Conservation (phyloP, 37 sponge, comb jelly and placozoan genomes). For the Hexactinellida sp. region DNA sequence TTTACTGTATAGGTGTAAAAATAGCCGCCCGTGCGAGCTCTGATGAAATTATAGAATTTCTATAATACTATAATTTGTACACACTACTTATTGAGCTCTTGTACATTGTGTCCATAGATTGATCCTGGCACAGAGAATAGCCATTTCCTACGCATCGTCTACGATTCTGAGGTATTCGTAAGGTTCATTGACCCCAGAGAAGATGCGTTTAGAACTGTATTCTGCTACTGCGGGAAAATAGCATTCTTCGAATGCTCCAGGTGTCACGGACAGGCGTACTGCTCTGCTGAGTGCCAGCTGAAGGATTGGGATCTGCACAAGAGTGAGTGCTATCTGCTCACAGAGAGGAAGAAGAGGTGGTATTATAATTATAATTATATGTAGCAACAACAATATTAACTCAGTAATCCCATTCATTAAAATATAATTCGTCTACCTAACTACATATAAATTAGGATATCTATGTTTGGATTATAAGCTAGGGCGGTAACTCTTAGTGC, state of each 20-base stretch:
- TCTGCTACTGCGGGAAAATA: slow-evolving; percentile 61
- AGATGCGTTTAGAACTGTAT: slow-evolving; percentile 13
- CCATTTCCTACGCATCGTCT: not conserved
- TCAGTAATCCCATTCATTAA: not conserved
- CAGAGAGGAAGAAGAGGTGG: slow-evolving; percentile 47
- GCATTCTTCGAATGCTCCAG: slow-evolving; percentile 69
- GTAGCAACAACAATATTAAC: too few relatives aligned
- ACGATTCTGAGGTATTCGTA: not conserved
- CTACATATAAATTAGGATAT: too few relatives aligned
- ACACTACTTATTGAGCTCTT: too few relatives aligned
- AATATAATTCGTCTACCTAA: too few relatives aligned
- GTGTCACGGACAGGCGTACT: slow-evolving; percentile 55
- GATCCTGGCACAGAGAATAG: slow-evolving; percentile 10
- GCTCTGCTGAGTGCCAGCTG: slow-evolving; percentile 55
- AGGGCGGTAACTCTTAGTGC: too few relatives aligned
- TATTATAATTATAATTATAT: too few relatives aligned
- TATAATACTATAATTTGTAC: not conserved
- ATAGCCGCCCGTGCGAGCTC: too few relatives aligned
- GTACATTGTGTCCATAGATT: not conserved
- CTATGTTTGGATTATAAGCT: too few relatives aligned
- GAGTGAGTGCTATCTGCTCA: slow-evolving; percentile 40
- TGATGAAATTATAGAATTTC: too few relatives aligned
- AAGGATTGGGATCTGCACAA: slow-evolving; percentile 51
- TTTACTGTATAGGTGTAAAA: too few relatives aligned
- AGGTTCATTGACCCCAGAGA: not conserved